Percentiles rank a stretch among this genome's conserved stretches.
These are phyloP conservation scores for Dasypogon diadema DNA, from an alignment of 2,888 invertebrate species.

Conservation along the genomic window DNA sequence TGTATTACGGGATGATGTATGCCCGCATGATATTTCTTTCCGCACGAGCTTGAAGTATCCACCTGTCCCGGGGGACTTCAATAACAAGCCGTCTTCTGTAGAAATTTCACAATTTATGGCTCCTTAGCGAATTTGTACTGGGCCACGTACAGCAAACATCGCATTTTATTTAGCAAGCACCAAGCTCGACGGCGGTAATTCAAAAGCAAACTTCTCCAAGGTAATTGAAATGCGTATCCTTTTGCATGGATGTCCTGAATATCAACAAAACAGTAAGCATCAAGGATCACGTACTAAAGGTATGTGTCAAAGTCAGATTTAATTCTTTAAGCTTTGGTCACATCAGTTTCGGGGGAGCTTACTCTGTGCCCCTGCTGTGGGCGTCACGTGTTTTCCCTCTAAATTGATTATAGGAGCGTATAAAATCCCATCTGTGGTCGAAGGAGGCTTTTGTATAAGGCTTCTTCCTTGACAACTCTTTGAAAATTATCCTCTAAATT, in stretches of 20 bases:
- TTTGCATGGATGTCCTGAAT: background rate
- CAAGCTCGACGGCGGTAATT: slow-evolving; percentile 7
- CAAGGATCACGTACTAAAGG: slow-evolving; percentile 6
- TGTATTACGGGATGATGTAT: slow-evolving; percentile 25
- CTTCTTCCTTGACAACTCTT: too few species aligned
- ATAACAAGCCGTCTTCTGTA: slow-evolving; percentile 31
- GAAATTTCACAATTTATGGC: slow-evolving; percentile 45
- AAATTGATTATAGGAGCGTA: background rate
- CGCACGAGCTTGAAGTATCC: background rate
- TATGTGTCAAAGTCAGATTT: slow-evolving; percentile 43
- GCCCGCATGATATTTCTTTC: background rate
- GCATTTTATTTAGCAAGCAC: slow-evolving; percentile 25
- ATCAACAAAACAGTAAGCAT: background rate
- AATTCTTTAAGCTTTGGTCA: slow-evolving; percentile 5
- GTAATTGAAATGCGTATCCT: slow-evolving; percentile 36
- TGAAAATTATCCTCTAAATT: background rate
- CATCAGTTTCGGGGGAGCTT: background rate
- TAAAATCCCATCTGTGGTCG: background rate
- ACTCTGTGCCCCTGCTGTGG: background rate
- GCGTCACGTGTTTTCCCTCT: background rate
- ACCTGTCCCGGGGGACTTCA: slow-evolving; percentile 14
- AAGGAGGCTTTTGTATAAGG: too few species aligned
- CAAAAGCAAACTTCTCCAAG: slow-evolving; percentile 19
- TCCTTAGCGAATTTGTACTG: slow-evolving; percentile 31
- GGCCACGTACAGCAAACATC: slow-evolving; percentile 20